phyloP scores from a whole-genome alignment of 2,797 vertebrate species.

The Coreius guichenoti region DNA sequence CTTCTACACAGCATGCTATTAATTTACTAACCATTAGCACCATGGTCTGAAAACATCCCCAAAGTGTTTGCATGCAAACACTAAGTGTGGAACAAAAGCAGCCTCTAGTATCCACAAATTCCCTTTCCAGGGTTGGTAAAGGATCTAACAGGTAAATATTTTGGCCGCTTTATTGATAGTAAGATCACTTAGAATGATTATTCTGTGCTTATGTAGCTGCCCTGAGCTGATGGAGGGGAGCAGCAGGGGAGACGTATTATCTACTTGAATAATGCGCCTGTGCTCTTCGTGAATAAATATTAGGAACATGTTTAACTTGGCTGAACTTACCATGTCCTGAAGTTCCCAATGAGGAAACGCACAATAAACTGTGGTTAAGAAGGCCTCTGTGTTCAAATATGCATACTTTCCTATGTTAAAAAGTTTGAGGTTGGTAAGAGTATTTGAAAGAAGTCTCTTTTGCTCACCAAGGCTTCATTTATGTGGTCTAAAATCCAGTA shows the following conservation, averaged over 20 bases:
- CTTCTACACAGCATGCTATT: slow-evolving; percentile 40
- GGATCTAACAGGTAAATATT: slow-evolving; percentile 15
- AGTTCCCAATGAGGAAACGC: slow-evolving; percentile 50
- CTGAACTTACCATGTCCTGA: slow-evolving; percentile 67
- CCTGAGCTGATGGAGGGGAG: slow-evolving; percentile 55
- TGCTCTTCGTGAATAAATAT: slow-evolving; percentile 72
- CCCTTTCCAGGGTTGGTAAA: slow-evolving; percentile 14
- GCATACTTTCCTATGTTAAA: neutral
- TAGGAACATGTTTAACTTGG: slow-evolving; percentile 58
- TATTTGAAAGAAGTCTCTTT: too few species aligned
- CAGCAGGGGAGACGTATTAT: slow-evolving; percentile 60
- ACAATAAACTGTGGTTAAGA: slow-evolving; percentile 50
- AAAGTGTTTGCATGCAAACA: slow-evolving; percentile 14
- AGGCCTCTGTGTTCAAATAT: neutral
- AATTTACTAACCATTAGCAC: slow-evolving; percentile 48
- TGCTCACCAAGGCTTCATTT: neutral
- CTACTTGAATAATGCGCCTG: slow-evolving; percentile 66
- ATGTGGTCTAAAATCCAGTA: neutral
- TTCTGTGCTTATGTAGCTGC: slow-evolving; percentile 38
- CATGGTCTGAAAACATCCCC: slow-evolving; percentile 28
- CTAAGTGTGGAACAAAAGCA: neutral
- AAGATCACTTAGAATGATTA: slow-evolving; percentile 25
- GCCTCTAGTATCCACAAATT: neutral
- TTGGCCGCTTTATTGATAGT: slow-evolving; percentile 30
- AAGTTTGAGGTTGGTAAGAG: neutral